phyloP scores from a whole-genome alignment of 92 coral and sea anemone species.

The Palythoa grandis region DNA sequence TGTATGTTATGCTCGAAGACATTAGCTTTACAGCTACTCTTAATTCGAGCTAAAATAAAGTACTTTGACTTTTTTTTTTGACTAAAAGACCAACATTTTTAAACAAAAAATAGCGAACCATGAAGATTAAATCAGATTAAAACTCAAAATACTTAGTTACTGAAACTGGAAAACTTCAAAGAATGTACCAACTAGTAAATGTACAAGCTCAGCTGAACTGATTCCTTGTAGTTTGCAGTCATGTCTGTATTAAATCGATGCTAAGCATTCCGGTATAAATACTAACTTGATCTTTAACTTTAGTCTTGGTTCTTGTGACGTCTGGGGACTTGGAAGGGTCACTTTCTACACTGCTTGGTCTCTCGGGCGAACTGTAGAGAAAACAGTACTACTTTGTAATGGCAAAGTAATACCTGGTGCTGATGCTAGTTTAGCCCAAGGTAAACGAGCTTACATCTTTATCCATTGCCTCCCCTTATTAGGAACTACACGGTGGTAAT shows the following conservation, averaged over 20 bases:
- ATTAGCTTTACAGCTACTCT: no score
- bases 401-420: neutral
- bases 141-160: neutral
- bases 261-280: neutral
- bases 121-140: no score
- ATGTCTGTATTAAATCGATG: neutral
- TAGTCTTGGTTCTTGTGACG: conserved; percentile 45
- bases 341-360: conserved; percentile 44
- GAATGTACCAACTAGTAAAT: neutral
- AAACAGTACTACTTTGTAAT: neutral
- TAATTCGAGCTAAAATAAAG: no score
- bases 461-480: neutral
- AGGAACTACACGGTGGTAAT: neutral
- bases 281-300: conserved; percentile 65
- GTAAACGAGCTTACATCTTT: neutral
- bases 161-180: neutral
- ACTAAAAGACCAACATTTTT: no score
- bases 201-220: neutral
- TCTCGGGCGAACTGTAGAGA: conserved; percentile 67
- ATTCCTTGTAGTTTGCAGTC: neutral
- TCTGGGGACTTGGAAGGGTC: conserved; percentile 62
- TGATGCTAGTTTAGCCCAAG: neutral
- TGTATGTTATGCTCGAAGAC: no score
- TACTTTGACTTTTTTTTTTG: no score
- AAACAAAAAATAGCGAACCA: no score